Percentiles rank a stretch among this genome's conserved stretches.
Conservation (phyloP, 2,888 invertebrate genomes). For the Panopea generosa region DNA sequence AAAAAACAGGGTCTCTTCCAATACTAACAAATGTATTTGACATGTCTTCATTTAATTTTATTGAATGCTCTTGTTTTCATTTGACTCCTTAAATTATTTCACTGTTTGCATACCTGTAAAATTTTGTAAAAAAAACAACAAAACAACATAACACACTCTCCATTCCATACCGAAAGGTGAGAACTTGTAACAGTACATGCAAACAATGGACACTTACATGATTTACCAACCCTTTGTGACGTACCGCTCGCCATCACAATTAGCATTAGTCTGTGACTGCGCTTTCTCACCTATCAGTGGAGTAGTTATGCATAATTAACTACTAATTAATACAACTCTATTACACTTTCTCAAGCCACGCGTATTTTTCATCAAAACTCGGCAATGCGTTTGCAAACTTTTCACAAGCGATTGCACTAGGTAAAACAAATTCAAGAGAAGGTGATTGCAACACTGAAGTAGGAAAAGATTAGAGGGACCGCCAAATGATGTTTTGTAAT, state of each 20-base stretch:
- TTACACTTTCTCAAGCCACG: slow-evolving; percentile 11
- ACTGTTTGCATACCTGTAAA: neutral
- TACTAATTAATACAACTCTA: neutral
- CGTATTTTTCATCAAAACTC: slow-evolving; percentile 6
- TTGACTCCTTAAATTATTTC: slow-evolving; percentile 2
- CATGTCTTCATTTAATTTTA: too few relatives aligned
- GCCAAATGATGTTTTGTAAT: too few relatives aligned
- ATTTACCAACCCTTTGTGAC: slow-evolving; percentile 6
- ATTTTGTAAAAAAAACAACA: too few relatives aligned
- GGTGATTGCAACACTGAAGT: too few relatives aligned
- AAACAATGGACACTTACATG: slow-evolving; percentile 11
- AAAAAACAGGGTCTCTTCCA: too few relatives aligned
- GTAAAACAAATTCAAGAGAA: too few relatives aligned
- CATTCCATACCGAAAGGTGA: slow-evolving; percentile 13
- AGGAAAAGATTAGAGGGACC: too few relatives aligned
- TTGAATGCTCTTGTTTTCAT: too few relatives aligned
- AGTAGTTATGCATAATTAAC: slow-evolving; percentile 22
- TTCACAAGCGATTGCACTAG: neutral
- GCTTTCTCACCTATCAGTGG: slow-evolving; percentile 16
- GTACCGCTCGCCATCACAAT: neutral
- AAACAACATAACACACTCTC: neutral
- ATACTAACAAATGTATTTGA: too few relatives aligned
- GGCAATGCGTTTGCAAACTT: slow-evolving; percentile 3
- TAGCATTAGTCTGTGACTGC: slow-evolving; percentile 8
- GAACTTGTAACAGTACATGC: slow-evolving; percentile 26